A percentile compares a stretch with the other conserved stretches of the same genome.
Evolutionary conservation across 2,113 vertebrate species (phyloP).

Genomic region (Ranitomeya variabilis): DNA sequence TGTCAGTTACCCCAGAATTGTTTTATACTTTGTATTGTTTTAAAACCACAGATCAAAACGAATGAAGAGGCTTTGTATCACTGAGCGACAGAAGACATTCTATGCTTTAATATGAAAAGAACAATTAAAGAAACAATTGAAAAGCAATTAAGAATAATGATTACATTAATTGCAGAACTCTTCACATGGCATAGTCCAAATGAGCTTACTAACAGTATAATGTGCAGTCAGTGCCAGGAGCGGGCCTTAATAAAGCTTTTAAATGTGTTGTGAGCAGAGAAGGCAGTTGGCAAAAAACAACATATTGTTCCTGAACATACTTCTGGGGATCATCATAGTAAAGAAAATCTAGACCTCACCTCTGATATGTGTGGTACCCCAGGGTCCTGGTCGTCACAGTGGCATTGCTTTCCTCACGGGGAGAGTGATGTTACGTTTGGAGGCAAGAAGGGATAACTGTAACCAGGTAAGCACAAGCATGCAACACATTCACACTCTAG

Average conservation of each 20-base stretch:
- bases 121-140: slow-evolving; percentile 8
- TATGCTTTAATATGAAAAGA: background rate
- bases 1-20: background rate
- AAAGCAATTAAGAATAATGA: slow-evolving; percentile 10
- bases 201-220: background rate
- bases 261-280: background rate
- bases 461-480: too few relatives aligned
- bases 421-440: too few relatives aligned
- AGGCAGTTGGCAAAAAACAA: background rate
- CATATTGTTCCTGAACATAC: background rate
- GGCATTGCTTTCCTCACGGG: too few relatives aligned
- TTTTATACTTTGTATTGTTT: background rate
- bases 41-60: background rate
- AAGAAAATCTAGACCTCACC: background rate
- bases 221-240: background rate
- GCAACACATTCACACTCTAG: too few relatives aligned
- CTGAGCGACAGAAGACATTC: background rate
- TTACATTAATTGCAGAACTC: slow-evolving; percentile 20
- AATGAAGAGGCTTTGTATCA: background rate
- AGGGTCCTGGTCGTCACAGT: too few relatives aligned
- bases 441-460: too few relatives aligned
- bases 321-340: background rate
- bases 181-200: background rate
- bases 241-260: background rate
- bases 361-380: background rate